Base-by-base conservation (phyloP, 30 jellyfish, hydroid and myxozoan genomes). In the Pseudorhiza aurosa region DNA sequence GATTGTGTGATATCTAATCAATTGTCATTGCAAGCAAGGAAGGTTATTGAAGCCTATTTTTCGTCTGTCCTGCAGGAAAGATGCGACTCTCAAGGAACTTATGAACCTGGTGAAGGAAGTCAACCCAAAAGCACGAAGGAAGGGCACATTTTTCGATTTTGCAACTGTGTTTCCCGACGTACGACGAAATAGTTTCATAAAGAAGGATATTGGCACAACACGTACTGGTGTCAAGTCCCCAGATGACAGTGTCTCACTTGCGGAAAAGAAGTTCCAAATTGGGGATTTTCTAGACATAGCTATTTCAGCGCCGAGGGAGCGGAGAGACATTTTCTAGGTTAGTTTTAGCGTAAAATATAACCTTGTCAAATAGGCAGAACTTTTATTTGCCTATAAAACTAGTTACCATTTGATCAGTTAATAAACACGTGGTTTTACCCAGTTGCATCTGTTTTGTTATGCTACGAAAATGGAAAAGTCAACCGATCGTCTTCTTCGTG, bases 231-330 rank as follows among this genome's bases (percentile, higher is more conserved):
- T 68, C 47, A 87, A 87, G 45, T 82, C 90, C 17, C 88, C 87
- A 15, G 98, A 86, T 65, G 98, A 93, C 76, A 70, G 45, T 39
- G 88, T 82, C 53, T 37, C 98, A 1, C 65, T 93, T 42, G 94
- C 93, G 3, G 81, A 94, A 36, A 93, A 75, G 87, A 93, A 83
- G 82, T 93, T 93, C 60, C 98, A 87, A 26, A 87, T 93, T 39
- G 98, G 98, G 18, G 98, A 93, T 77, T 93, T 65, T 50, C 58
- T 93, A n/a, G 98, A 93, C 76, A 82, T 93, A 33, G 95, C 98
- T 5, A 93, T 93, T 33, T 57, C 88, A 42, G 64, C 87, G 19
- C 97, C 96, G 21, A 88, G 90, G 40, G 97, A 93, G 36, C 77
- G 98, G 46, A 35, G 97, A 35, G 97, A 90, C 79, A 58, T 85